These are phyloP conservation scores for Ondatra zibethicus DNA, from an alignment of 2,113 vertebrate genomes.

Conservation along the genomic window DNA sequence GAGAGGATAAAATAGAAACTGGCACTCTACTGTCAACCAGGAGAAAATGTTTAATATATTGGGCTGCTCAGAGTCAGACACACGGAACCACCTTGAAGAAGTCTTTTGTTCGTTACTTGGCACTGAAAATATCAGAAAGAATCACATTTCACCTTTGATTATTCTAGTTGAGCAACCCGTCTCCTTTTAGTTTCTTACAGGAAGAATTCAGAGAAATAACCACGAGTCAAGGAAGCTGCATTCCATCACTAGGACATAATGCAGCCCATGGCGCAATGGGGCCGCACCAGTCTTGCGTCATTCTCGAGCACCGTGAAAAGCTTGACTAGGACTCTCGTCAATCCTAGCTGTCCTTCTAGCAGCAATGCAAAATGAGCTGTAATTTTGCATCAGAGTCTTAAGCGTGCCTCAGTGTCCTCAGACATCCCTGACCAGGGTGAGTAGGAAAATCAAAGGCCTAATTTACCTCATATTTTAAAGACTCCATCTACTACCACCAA, in stretches of 20 bases:
- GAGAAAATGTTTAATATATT: constrained; percentile 62
- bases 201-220: constrained; percentile 66
- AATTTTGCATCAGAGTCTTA: constrained; percentile 36
- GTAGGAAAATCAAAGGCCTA: constrained; percentile 10
- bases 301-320: neutral
- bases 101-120: constrained; percentile 75
- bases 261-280: neutral
- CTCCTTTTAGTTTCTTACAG: constrained; percentile 65
- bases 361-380: neutral
- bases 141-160: constrained; percentile 68
- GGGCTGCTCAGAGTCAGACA: constrained; percentile 46
- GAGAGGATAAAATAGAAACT: constrained; percentile 61
- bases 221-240: constrained; percentile 63
- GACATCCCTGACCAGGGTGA: neutral
- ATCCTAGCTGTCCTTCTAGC: neutral
- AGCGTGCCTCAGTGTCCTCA: neutral
- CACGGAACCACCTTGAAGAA: constrained; percentile 61
- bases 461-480: neutral
- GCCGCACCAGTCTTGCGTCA: constrained; percentile 25
- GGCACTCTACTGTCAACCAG: neutral
- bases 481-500: constrained; percentile 15
- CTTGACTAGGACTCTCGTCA: neutral
- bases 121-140: constrained; percentile 67
- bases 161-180: constrained; percentile 61
- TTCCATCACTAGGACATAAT: constrained; percentile 51